Percentiles rank a stretch among this genome's conserved stretches.
Evolutionary conservation across 2,113 vertebrate genomes (phyloP).

Genomic region (Larimichthys polyactis): DNA sequence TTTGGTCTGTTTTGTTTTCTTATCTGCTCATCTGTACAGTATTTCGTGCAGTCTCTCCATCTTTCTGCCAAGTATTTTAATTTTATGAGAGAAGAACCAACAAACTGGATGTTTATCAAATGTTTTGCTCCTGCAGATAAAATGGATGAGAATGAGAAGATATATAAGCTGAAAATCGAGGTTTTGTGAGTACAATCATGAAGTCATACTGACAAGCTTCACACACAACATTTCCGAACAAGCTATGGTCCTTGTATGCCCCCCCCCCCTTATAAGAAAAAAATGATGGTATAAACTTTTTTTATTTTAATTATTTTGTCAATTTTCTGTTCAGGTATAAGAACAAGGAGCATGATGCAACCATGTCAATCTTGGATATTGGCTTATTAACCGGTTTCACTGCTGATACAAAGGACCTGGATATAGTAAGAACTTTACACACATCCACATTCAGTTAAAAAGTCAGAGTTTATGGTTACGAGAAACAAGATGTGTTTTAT

Average conservation of each 20-base stretch:
- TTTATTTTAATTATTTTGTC: too few relatives aligned
- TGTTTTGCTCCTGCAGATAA: conserved; percentile 46
- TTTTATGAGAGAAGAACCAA: too few relatives aligned
- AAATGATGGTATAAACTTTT: too few relatives aligned
- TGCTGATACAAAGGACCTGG: conserved; percentile 75
- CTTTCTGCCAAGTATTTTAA: neutral
- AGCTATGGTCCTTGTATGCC: too few relatives aligned
- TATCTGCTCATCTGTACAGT: too few relatives aligned
- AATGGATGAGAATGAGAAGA: neutral
- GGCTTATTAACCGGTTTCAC: conserved; percentile 84
- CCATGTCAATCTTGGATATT: conserved; percentile 85
- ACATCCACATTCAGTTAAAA: neutral
- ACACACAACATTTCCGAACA: too few relatives aligned
- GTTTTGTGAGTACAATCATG: conserved; percentile 66
- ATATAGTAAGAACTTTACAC: conserved; percentile 61
- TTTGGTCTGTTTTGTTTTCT: too few relatives aligned
- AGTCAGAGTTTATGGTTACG: too few relatives aligned
- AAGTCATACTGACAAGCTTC: neutral
- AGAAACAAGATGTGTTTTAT: too few relatives aligned
- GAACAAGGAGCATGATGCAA: conserved; percentile 56
- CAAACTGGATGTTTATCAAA: neutral
- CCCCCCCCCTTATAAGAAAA: too few relatives aligned
- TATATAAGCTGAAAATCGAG: conserved; percentile 63
- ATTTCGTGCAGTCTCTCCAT: too few relatives aligned
- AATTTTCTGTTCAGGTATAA: conserved; percentile 57